Evolutionary conservation across 1,140 invertebrate species (phyloP), one percentile per base, ranked within the genome.

Genomic region (Aphelenchoides fujianensis): DNA sequence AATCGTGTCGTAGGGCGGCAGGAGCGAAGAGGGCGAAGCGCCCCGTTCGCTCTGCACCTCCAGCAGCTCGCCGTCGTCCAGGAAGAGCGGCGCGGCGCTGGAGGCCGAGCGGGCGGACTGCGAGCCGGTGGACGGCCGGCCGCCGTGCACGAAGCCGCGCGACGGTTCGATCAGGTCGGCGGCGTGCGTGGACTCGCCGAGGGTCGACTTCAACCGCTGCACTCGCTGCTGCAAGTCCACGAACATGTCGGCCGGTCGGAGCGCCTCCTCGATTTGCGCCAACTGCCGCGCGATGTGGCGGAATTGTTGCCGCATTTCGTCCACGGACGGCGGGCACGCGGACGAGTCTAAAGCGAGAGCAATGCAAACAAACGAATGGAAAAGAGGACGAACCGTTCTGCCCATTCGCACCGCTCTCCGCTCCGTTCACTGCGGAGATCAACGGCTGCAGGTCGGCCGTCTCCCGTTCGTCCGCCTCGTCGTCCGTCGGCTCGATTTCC

Each of bases 1-100:
- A 84, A 97, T 92, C 85, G 95, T 91, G 30, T 90, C 71, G 59
- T 75, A 79, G 3, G 86, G 48, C 89, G 86, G 75, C 89, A 87
- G 1, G 87, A 87, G 27, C 74, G 87, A 86, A 61, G 87, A 16
- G 28, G 73, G 69, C 69, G 67, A 67, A 27, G 31, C 64, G 64
- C 68, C 48, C 48, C 74, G 30, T 70, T 76, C 41, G 68, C 73
- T 72, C 41, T n/a, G 59, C 64, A 67, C 32, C 32, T 66, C 63
- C 16, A 61, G 2, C 1, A 28, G 2, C 61, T 78, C 67, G 48
- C 76, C 70, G 48, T 73, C 59, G 7, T 73, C 48, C 19, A 55
- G 37, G 36, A 71, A 67, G 52, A 68, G 69, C 5, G 55, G 23
- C 28, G 5, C 55, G 32, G 67, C 67, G 57, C 68, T 52, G 34